Evolutionary conservation across 1,140 invertebrate species (phyloP), one percentile per base, ranked within the genome.

Genomic region (Phymorhynchus buccinoides): DNA sequence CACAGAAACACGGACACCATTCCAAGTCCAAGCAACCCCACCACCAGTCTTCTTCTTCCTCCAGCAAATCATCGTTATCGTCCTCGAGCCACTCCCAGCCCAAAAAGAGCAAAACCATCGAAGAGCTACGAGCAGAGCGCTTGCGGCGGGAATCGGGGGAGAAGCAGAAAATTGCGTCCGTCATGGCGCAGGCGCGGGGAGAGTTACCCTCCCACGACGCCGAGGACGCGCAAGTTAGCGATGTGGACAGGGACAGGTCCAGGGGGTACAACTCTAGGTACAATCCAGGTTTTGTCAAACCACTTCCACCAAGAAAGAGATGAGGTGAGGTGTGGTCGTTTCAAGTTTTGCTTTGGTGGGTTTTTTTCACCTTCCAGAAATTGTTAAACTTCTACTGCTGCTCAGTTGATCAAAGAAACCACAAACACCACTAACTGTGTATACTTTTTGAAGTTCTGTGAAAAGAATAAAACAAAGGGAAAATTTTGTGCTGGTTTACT

Each of bases 251-350:
- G 3, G 94, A 94, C 89, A 95, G 96, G 89, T 96, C 80, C 12
- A 73, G 87, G 41, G 80, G 96, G 94, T 98, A 99, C 91, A 98
- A 97, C 94, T 97, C 97, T 12, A 97, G 98, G 93, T 98, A 97
- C 92, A 98, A 98, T 94, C 97, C 97, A 66, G 88, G 90, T 14
- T 90, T 91, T 88, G 89, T 88, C n/a, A 86, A 87, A 37, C 85
- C 62, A 12, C 16, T 81, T 32, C 52, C 80, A 18, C 35, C 14
- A 16, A 12, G 68, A 12, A 32, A 41, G 37, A 75, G 73, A 75
- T 41, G 37, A 73, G 48, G 48, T 52, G 48, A 9, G 48, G 12
- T 9, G 48, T 52, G 48, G 48, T 62, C 56, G 22, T 12, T 62
- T 22, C 56, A 18, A 62, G 6, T 2, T 27, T 1, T 27, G 22